A percentile compares a stretch with the other conserved stretches of the same genome.
Conservation (phyloP, 2,113 vertebrate species). For the Cyphomyrus plagiostoma region DNA sequence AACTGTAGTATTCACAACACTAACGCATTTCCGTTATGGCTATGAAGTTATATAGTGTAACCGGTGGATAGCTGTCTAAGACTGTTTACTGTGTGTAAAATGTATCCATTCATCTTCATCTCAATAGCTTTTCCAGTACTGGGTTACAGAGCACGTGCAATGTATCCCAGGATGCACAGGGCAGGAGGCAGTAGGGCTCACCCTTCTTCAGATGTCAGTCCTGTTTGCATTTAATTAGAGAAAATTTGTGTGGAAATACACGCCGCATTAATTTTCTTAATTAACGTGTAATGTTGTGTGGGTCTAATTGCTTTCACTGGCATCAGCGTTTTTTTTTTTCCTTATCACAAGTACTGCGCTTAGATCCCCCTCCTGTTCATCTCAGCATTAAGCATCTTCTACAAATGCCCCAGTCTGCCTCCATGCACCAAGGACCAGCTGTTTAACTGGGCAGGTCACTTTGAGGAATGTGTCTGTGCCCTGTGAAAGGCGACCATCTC, state of each 20-base stretch:
- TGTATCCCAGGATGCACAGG: neutral
- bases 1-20: neutral
- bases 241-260: neutral
- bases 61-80: neutral
- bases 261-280: neutral
- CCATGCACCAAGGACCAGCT: neutral
- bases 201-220: neutral
- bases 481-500: neutral
- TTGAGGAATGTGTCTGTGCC: neutral
- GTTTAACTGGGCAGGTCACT: neutral
- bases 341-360: neutral
- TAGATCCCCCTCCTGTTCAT: neutral
- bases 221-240: neutral
- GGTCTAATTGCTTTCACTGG: neutral
- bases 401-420: neutral
- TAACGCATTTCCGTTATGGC: neutral
- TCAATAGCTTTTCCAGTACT: neutral
- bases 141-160: no score
- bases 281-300: neutral
- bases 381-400: neutral
- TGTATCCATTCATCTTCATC: neutral
- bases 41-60: neutral
- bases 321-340: neutral
- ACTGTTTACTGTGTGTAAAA: neutral
- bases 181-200: neutral